Base-by-base conservation (phyloP, 1,140 invertebrate genomes). In the Macrostomum lignano region DNA sequence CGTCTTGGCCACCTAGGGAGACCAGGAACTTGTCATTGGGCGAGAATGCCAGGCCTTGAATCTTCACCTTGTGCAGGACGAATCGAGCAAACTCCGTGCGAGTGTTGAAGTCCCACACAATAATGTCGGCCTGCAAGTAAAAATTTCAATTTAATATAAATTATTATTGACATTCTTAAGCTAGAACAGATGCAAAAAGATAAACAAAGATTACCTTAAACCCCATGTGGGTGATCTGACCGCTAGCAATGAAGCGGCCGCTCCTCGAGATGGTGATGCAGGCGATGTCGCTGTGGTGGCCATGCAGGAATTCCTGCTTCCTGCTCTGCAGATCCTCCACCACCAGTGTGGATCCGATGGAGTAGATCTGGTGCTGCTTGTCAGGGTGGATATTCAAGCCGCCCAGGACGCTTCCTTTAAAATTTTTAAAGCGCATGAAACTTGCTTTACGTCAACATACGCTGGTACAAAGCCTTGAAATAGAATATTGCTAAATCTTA, bases 221-320 rank as follows among this genome's bases (percentile, higher is more conserved):
- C 4, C 77, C 78, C 48, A 77, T 74, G 44, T 79, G 70, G 46
- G 73, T 84, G 7, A 74, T 66, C 54, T 82, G 75, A 0, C 79
- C 78, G 7, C 76, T 77, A 14, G 73, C 78, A 21, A 86, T 55
- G 43, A 68, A 75, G 17, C 67, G 67, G 24, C 78, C 78, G 39
- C 64, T 63, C 2, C 64, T 62, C 25, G 77, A 81, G 5, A 84
- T 45, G 34, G 70, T 69, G 9, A 88, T 52, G 20, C 74, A 67
- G 0, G 75, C 72, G 22, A 88, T 70, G 26, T 67, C 65, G 55
- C 81, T 75, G 0, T 70, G 70, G 46, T 84, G 78, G 0, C 75
- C 76, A 25, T 66, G 65, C 19, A 84, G 60, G 47, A 79, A 77
- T 26, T 57, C 48, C 52, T 78, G 74, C 41, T 67, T 63, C 42